Evolutionary conservation across 2,113 vertebrate species (phyloP).

Genomic region (Hirundichthys speculiger): DNA sequence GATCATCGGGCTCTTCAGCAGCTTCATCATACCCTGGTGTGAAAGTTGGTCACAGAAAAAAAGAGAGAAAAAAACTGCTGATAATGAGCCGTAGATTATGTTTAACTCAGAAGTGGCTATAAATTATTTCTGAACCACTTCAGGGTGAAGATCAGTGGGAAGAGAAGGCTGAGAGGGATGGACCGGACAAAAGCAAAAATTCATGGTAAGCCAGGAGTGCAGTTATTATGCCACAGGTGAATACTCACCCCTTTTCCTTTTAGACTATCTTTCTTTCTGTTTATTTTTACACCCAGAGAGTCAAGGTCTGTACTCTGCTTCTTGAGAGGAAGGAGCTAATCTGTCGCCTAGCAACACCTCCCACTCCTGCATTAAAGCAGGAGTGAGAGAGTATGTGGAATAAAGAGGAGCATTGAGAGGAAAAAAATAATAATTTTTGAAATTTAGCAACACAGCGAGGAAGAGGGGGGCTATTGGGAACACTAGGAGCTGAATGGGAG

Average conservation of each 20-base stretch:
- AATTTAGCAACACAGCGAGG: constrained; percentile 29
- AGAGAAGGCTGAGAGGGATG: background rate
- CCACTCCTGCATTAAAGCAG: constrained; percentile 74
- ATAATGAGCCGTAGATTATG: constrained; percentile 20
- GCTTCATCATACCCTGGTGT: constrained; percentile 27
- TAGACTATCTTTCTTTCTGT: constrained; percentile 70
- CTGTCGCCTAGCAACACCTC: constrained; percentile 86
- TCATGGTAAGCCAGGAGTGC: constrained; percentile 47
- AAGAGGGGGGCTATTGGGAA: constrained; percentile 3
- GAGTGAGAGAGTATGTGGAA: constrained; percentile 64
- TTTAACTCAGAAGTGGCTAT: constrained; percentile 33
- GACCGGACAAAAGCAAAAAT: background rate
- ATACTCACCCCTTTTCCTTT: constrained; percentile 64
- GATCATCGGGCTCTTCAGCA: constrained; percentile 37
- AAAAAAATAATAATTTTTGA: constrained; percentile 21
- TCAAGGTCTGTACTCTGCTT: constrained; percentile 82
- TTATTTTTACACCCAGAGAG: constrained; percentile 83
- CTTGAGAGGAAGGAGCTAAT: constrained; percentile 85
- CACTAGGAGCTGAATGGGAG: background rate
- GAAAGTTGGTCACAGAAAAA: constrained; percentile 35
- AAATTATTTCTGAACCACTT: constrained; percentile 55
- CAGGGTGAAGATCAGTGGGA: constrained; percentile 7
- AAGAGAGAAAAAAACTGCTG: constrained; percentile 22
- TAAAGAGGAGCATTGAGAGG: constrained; percentile 54
- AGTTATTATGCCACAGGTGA: constrained; percentile 64